Base-by-base conservation (phyloP, 2,797 vertebrate genomes). In the Microctenopoma steveboyesi region DNA sequence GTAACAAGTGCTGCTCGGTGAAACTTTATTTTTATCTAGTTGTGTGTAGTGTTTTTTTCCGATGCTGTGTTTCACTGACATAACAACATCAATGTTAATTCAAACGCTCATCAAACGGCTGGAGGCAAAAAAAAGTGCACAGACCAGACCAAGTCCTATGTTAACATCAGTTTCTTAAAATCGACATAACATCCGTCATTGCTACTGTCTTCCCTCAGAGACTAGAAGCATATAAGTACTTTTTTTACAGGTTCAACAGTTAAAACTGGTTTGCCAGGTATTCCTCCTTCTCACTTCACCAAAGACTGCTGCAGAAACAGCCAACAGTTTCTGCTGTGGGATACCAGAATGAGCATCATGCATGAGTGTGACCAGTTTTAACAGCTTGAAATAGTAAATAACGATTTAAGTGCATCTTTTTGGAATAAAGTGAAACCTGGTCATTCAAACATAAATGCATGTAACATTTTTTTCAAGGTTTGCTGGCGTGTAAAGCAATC, bases 221-320 rank as follows among this genome's bases (percentile, higher is more conserved):
- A 45, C 12, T 40, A 2, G 64, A 43, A 46, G 33, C 45, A 46
- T 59, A 40, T 22, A 11, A 9, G 49, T 33, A 5, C 46, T 49
- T 47, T 53, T 64, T 72, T 70, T 51, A 35, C 27, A 25, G 18
- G 68, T 75, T 72, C n/a, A 49, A 28, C 25, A 50, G 43, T 30
- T 57, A 48, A 51, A 69, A 47, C 37, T 54, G 35, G 59, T 64
- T 71, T 55, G 46, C 30, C 0, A 1, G 14, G 35, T 45, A 39
- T 79, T 63, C 30, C 47, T 69, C 70, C 4, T 13, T 75, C 71
- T 57, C 30, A 35, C 14, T 33, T 67, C 74, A 73, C 57, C 74
- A 77, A 73, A 84, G 79, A 83, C 59, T 49, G 46, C 67, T 72
- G 54, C 30, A 56, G 57, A 79, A 57, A 33, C 51, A 49, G 60